Conservation (phyloP, 2,797 vertebrate species). For the Intellagama lesueurii region DNA sequence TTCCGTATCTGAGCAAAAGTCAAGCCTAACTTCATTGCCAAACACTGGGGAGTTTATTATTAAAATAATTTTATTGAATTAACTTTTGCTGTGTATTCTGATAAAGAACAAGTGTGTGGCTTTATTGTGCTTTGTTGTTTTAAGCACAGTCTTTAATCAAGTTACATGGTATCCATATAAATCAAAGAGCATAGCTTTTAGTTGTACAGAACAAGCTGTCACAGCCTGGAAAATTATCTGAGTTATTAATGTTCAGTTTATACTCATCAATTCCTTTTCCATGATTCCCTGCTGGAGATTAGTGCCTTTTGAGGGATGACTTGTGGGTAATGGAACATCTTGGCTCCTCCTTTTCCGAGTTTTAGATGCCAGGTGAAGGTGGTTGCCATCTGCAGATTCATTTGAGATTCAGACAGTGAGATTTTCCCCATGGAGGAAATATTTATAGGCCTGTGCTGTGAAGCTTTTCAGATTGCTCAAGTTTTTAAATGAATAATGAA, state of each 20-base stretch:
- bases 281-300: background rate
- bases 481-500: background rate
- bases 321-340: background rate
- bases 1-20: conserved; percentile 24
- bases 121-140: conserved; percentile 24
- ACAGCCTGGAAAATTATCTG: conserved; percentile 24
- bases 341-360: background rate
- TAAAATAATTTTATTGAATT: conserved; percentile 27
- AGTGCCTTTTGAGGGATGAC: background rate
- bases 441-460: background rate
- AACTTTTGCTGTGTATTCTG: background rate
- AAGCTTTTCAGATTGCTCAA: background rate
- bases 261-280: background rate
- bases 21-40: conserved; percentile 24
- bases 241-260: conserved; percentile 34
- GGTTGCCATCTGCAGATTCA: too few relatives aligned
- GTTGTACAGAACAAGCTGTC: background rate
- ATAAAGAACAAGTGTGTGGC: background rate
- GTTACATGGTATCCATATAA: background rate
- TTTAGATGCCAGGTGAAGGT: background rate
- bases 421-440: too few relatives aligned
- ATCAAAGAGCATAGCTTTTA: conserved; percentile 23
- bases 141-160: conserved; percentile 25
- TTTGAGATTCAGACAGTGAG: too few relatives aligned
- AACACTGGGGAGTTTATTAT: conserved; percentile 15